Base-by-base conservation (phyloP, 1,140 invertebrate species). In the Drosophila baimaii region DNA sequence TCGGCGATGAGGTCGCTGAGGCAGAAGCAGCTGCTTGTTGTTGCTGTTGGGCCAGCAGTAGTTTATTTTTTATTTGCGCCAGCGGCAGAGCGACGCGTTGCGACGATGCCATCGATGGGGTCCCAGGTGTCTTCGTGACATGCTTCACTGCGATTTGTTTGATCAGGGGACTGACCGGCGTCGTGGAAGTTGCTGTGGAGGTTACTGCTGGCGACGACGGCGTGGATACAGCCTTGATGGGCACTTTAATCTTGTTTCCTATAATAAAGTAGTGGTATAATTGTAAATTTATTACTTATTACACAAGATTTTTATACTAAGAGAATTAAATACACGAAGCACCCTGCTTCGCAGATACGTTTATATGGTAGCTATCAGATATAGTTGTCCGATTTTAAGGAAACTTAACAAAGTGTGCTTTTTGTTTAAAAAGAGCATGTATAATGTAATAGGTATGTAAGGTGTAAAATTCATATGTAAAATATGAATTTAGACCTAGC, bases 131-230 rank as follows among this genome's bases (percentile, higher is more conserved):
- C 66, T 90, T 79, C 25, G 90, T 52, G 37, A 89, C 72, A 52
- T 91, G 86, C 37, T 90, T 91, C 2, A 91, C 73, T 5, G 89
- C 75, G 49, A 91, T 83, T 77, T 91, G 90, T 56, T 91, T 91
- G 15, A 91, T 78, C 39, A 90, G 44, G 21, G 89, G 76, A 7
- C 78, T 62, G 25, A 13, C 19, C 5, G 65, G 25, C 17, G 37
- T 58, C 10, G 52, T n/a, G 17, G 57, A 17, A 17, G 82, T 57
- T 5, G 77, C 46, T n/a, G 70, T 25, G 8, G 78, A 47, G 31
- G 69, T 21, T 15, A 41, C 41, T 3, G 70, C 55, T 8, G 71
- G 37, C 13, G 68, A 51, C n/a, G 47, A 35, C 10, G 70, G 39
- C n/a, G 82, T 59, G n/a, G 81, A 66, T 8, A 72, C 21, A 10